These are phyloP conservation scores for Alectoris magna DNA, from an alignment of 2,797 vertebrate species.

Conservation along the genomic window DNA sequence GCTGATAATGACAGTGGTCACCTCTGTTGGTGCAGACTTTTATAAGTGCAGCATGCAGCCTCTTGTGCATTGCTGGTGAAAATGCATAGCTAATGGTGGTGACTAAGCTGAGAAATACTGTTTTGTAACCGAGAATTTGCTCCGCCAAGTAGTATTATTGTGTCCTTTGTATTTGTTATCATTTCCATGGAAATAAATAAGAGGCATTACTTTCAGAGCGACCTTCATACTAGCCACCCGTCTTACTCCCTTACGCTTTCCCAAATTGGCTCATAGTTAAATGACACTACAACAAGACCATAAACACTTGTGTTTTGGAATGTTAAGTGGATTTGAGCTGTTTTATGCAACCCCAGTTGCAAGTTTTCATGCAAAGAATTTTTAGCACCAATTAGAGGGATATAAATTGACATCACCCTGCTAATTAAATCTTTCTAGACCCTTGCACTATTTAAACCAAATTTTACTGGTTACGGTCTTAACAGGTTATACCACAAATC, in stretches of 20 bases:
- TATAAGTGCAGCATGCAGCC: too few relatives aligned
- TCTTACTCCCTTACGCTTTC: background rate
- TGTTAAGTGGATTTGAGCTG: background rate
- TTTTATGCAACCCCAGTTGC: background rate
- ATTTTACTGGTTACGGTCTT: background rate
- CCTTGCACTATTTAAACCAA: background rate
- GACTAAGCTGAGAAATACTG: too few relatives aligned
- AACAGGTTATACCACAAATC: background rate
- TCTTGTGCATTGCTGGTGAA: too few relatives aligned
- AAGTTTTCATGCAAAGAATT: background rate
- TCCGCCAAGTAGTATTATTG: too few relatives aligned
- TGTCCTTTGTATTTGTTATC: too few relatives aligned
- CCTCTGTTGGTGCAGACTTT: too few relatives aligned
- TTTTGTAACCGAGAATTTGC: too few relatives aligned
- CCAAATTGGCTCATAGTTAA: background rate
- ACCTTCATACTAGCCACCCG: background rate
- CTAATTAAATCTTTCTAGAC: background rate
- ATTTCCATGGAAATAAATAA: too few relatives aligned
- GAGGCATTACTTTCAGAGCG: too few relatives aligned
- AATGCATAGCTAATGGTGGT: too few relatives aligned
- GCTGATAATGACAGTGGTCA: too few relatives aligned
- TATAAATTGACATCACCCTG: background rate
- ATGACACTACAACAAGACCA: background rate
- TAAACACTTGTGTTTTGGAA: background rate
- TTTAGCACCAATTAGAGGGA: background rate